phyloP scores from a whole-genome alignment of 2,888 invertebrate genomes.

The Diarsia dahlii region DNA sequence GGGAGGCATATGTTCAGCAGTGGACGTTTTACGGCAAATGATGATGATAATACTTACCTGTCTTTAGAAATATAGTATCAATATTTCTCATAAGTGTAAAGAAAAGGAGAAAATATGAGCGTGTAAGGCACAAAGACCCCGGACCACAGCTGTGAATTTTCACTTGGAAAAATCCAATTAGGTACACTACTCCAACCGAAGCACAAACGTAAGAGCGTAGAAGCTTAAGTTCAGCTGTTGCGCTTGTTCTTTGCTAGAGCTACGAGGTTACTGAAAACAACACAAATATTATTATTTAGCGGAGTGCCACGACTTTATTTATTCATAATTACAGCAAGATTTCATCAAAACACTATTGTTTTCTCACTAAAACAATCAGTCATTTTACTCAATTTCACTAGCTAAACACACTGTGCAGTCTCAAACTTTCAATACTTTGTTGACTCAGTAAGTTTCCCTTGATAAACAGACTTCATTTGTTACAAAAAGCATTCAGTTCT shows the following conservation, averaged over 20 bases:
- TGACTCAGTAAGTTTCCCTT: slow-evolving; percentile 9
- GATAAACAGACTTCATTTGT: slow-evolving; percentile 35
- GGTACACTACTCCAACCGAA: not conserved
- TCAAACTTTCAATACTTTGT: slow-evolving; percentile 24
- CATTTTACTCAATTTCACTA: slow-evolving; percentile 3
- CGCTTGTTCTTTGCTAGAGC: not conserved
- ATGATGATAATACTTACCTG: too few species aligned
- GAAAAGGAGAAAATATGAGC: not conserved
- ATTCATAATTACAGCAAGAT: slow-evolving; percentile 12
- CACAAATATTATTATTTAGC: not conserved
- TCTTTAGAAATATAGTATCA: too few species aligned
- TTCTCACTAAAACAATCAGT: not conserved
- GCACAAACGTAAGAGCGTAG: not conserved
- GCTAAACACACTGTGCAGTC: slow-evolving; percentile 12
- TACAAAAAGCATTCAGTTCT: slow-evolving; percentile 44
- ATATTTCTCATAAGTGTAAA: not conserved
- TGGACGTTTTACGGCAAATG: too few species aligned
- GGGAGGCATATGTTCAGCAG: too few species aligned
- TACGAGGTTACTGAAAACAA: not conserved
- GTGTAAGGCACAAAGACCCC: not conserved
- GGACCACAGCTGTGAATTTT: not conserved
- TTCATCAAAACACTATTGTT: slow-evolving; percentile 21
- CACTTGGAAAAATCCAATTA: not conserved
- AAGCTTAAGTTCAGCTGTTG: not conserved
- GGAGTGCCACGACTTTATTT: slow-evolving; percentile 4